phyloP scores from a whole-genome alignment of 2,797 vertebrate genomes.

The Acanthurus leucopareius region DNA sequence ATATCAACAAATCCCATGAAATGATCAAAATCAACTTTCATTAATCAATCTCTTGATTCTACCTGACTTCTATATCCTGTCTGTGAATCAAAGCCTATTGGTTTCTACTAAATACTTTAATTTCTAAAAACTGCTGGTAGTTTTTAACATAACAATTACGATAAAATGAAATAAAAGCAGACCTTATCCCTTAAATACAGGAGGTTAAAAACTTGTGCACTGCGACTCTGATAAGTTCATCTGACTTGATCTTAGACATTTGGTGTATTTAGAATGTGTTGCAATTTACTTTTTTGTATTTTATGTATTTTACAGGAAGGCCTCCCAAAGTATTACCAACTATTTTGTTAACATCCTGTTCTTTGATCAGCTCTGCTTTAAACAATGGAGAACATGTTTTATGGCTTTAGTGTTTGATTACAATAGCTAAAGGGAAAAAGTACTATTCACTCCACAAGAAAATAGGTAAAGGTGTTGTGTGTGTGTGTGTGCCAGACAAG shows the following conservation, averaged over 20 bases:
- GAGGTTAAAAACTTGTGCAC: background rate
- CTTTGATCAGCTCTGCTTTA: background rate
- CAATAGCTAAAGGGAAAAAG: background rate
- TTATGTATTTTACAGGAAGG: background rate
- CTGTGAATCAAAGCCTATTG: background rate
- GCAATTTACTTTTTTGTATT: background rate
- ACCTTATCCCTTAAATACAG: background rate
- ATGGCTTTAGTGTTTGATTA: background rate
- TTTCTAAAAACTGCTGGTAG: background rate
- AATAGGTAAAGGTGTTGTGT: background rate
- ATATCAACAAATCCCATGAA: background rate
- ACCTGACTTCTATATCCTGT: background rate
- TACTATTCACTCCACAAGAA: background rate
- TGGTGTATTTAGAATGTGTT: background rate
- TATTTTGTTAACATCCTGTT: background rate
- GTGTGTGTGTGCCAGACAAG: slow-evolving; percentile 5
- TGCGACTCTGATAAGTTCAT: background rate
- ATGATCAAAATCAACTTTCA: background rate
- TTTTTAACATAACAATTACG: background rate
- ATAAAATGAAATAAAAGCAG: background rate
- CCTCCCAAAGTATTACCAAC: background rate
- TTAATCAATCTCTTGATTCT: no score
- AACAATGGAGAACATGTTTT: background rate
- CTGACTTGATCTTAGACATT: background rate
- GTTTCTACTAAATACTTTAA: background rate